A percentile compares a stretch with the other conserved stretches of the same genome.
These are phyloP conservation scores for Palythoa heliodiscus DNA, from an alignment of 92 coral and sea anemone genomes.

Conservation along the genomic window DNA sequence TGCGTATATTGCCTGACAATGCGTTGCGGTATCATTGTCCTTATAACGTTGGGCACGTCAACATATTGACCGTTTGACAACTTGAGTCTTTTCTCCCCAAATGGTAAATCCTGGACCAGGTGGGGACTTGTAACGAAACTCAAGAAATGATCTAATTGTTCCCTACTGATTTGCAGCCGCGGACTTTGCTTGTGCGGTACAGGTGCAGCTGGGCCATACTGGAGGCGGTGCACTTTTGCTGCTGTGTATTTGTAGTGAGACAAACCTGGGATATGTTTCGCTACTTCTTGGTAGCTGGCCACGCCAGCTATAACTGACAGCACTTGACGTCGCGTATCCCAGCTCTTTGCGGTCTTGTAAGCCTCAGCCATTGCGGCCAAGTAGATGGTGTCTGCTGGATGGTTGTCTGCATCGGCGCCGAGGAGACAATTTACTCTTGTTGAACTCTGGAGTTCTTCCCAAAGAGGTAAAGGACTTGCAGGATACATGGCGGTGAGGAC, in stretches of 20 bases:
- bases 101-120: slow-evolving; percentile 1
- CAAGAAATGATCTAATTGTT: slow-evolving; percentile 34
- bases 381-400: slow-evolving; percentile 4
- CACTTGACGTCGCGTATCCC: slow-evolving; percentile 1
- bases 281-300: neutral
- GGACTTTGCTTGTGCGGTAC: slow-evolving; percentile 8
- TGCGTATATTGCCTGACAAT: slow-evolving; percentile 23
- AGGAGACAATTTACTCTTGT: slow-evolving; percentile 10
- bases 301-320: neutral
- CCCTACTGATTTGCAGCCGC: slow-evolving; percentile 30
- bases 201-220: slow-evolving; percentile 45
- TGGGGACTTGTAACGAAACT: slow-evolving; percentile 33
- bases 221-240: slow-evolving; percentile 13
- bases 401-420: neutral
- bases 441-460: slow-evolving; percentile 14
- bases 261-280: slow-evolving; percentile 15
- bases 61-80: slow-evolving; percentile 13
- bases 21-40: slow-evolving; percentile 37
- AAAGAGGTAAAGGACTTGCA: neutral
- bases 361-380: slow-evolving; percentile 1
- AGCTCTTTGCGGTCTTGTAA: neutral
- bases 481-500: slow-evolving; percentile 9
- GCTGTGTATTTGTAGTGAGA: slow-evolving; percentile 9
- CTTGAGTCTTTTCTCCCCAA: neutral
- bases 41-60: slow-evolving; percentile 36